A percentile compares a stretch with the other conserved stretches of the same genome.
phyloP scores from a whole-genome alignment of 2,797 vertebrate genomes.

The Spheniscus humboldti region DNA sequence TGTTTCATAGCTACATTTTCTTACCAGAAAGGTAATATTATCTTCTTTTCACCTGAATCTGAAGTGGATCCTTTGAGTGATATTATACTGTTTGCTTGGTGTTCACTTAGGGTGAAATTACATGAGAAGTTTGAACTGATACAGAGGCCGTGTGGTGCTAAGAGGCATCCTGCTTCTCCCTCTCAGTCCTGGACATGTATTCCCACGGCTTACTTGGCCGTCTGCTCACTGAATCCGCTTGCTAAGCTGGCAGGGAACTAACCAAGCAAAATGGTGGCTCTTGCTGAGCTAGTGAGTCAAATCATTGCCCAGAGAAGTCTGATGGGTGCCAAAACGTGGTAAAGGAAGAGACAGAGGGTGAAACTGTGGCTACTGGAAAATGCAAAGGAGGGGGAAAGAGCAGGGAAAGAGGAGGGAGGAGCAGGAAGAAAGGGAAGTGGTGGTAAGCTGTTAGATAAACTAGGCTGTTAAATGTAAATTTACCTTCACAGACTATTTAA shows the following conservation, averaged over 20 bases:
- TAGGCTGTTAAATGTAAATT: neutral
- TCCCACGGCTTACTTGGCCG: neutral
- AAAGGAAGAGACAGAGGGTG: neutral
- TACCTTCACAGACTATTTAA: neutral
- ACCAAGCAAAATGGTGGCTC: neutral
- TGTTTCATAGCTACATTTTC: neutral
- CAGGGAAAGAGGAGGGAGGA: neutral
- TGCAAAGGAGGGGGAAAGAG: neutral
- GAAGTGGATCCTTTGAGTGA: neutral
- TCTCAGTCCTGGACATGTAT: neutral
- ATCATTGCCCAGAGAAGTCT: neutral
- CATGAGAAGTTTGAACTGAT: neutral
- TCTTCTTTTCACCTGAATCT: neutral
- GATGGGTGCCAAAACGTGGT: neutral
- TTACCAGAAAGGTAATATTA: neutral
- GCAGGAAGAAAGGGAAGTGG: neutral
- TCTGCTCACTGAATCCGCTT: neutral
- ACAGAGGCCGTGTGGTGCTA: no score
- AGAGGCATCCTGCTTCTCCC: neutral
- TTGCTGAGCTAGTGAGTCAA: neutral
- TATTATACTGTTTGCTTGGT: neutral
- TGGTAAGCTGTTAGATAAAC: neutral
- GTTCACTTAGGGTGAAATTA: neutral
- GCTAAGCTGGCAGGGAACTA: neutral
- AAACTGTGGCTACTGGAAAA: neutral